Percentiles rank a stretch among this genome's conserved stretches.
Conservation (phyloP, 92 coral and sea anemone species). For the Plumapathes pennacea region DNA sequence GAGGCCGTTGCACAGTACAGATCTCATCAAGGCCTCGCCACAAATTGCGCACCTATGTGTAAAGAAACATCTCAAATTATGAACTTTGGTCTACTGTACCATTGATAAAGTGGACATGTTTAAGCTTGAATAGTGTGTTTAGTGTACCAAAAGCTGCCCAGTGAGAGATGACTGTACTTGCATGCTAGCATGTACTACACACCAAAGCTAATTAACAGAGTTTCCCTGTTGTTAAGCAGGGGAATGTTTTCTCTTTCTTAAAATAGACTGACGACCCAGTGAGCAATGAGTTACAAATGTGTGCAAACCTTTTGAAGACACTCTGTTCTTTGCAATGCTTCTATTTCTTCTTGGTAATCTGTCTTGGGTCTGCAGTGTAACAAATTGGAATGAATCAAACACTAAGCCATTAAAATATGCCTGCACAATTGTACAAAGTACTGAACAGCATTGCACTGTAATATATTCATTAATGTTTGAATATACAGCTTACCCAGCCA, state of each 20-base stretch:
- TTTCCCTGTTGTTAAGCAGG: too few relatives aligned
- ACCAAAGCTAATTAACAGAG: too few relatives aligned
- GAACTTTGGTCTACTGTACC: too few relatives aligned
- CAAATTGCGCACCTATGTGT: slow-evolving; percentile 69
- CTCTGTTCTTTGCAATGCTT: slow-evolving; percentile 83
- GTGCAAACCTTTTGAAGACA: slow-evolving; percentile 72
- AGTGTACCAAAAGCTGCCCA: too few relatives aligned
- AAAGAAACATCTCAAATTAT: neutral
- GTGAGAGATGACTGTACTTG: too few relatives aligned
- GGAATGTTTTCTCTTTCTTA: too few relatives aligned
- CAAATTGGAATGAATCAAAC: too few relatives aligned
- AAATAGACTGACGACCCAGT: too few relatives aligned
- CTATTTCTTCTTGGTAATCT: slow-evolving; percentile 77
- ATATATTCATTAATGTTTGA: slow-evolving; percentile 30
- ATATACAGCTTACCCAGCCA: slow-evolving; percentile 26
- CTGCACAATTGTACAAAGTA: neutral
- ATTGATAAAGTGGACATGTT: too few relatives aligned
- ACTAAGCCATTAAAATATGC: too few relatives aligned
- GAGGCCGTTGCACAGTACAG: slow-evolving; percentile 50
- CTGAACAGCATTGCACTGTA: slow-evolving; percentile 1
- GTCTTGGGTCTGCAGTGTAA: slow-evolving; percentile 23
- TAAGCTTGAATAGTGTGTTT: too few relatives aligned
- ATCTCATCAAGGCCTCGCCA: slow-evolving; percentile 81
- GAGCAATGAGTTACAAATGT: neutral
- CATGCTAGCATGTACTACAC: too few relatives aligned